Conservation (phyloP, 1,140 invertebrate genomes). For the Drosophila suzukii region DNA sequence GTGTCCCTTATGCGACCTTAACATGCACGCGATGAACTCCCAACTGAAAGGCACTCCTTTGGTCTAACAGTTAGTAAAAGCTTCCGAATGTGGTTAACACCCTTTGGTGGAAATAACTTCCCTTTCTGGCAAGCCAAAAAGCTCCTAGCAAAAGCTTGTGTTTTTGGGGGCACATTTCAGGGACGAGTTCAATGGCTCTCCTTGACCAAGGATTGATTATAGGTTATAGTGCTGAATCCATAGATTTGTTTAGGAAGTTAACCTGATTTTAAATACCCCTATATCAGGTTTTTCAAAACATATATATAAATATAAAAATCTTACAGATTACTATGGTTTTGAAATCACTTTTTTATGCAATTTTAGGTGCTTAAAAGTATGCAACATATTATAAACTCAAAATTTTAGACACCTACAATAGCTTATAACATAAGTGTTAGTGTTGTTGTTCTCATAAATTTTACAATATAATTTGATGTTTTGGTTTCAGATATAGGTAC, state of each 20-base stretch:
- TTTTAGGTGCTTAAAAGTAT: too few relatives aligned
- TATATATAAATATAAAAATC: too few relatives aligned
- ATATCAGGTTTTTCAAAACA: too few relatives aligned
- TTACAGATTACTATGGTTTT: too few relatives aligned
- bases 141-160: constrained; percentile 16
- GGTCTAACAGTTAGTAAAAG: constrained; percentile 55
- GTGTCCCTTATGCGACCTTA: constrained; percentile 62
- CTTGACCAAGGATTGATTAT: constrained; percentile 6
- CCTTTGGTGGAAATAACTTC: constrained; percentile 4
- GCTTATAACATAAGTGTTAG: too few relatives aligned
- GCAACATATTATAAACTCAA: too few relatives aligned
- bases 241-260: neutral
- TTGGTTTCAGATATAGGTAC: too few relatives aligned
- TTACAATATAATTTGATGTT: too few relatives aligned
- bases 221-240: neutral
- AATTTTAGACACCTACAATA: too few relatives aligned
- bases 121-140: constrained; percentile 9
- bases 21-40: constrained; percentile 72
- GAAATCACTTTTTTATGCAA: too few relatives aligned
- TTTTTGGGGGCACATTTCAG: constrained; percentile 4
- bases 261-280: neutral
- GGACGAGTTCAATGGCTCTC: constrained; percentile 28
- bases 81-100: constrained; percentile 21
- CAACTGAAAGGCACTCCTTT: constrained; percentile 71
- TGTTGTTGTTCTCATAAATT: too few relatives aligned